A percentile compares a stretch with the other conserved stretches of the same genome.
phyloP scores from a whole-genome alignment of 2,888 invertebrate species.

The Ecdyonurus torrentis region DNA sequence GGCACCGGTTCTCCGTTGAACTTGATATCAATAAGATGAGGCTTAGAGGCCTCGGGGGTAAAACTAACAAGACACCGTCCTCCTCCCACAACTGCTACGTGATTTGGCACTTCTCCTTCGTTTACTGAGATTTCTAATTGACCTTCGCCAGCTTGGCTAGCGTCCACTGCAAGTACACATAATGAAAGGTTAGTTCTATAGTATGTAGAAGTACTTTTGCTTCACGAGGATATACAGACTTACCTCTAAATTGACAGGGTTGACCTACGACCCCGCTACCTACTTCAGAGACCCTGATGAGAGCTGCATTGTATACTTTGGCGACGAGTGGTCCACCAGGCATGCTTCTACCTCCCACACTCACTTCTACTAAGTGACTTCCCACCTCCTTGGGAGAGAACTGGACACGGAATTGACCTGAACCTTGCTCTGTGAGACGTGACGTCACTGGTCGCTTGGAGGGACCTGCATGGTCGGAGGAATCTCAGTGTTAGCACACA shows the following conservation, averaged over 20 bases:
- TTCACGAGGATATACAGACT: slow-evolving; percentile 15
- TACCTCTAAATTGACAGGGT: slow-evolving; percentile 92
- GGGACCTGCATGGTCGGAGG: slow-evolving; percentile 56
- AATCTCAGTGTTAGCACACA: slow-evolving; percentile 31
- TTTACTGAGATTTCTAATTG: slow-evolving; percentile 98
- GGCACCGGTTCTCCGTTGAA: slow-evolving; percentile 89
- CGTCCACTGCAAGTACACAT: slow-evolving; percentile 77
- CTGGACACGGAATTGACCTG: slow-evolving; percentile 74
- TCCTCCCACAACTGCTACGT: slow-evolving; percentile 87
- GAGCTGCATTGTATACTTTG: slow-evolving; percentile 85
- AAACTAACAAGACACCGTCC: slow-evolving; percentile 89
- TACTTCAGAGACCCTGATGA: slow-evolving; percentile 88
- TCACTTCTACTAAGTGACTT: slow-evolving; percentile 83
- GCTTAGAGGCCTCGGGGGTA: slow-evolving; percentile 78
- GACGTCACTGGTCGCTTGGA: slow-evolving; percentile 69
- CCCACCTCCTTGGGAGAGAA: slow-evolving; percentile 90
- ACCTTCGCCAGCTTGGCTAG: slow-evolving; percentile 95
- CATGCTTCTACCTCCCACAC: slow-evolving; percentile 75
- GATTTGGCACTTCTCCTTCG: slow-evolving; percentile 97
- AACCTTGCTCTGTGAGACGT: slow-evolving; percentile 58
- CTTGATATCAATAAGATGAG: slow-evolving; percentile 87
- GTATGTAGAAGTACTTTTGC: not conserved
- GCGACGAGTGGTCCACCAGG: slow-evolving; percentile 81
- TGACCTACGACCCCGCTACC: slow-evolving; percentile 88
- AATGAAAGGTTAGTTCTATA: not conserved